Evolutionary conservation across 2,797 vertebrate species (phyloP).

Genomic region (Anguilla obscura): DNA sequence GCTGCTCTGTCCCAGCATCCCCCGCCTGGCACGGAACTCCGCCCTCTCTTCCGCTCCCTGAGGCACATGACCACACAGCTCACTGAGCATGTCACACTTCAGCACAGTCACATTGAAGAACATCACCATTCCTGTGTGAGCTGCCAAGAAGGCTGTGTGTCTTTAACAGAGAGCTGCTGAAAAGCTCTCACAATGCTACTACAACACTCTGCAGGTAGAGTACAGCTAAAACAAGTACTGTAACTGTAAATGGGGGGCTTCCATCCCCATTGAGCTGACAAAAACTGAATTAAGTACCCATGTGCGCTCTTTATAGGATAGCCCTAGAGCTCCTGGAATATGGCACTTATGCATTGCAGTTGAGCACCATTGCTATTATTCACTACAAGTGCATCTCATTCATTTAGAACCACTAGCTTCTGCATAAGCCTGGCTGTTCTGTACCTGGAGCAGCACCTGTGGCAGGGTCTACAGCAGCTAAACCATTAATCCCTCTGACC

Average conservation of each 20-base stretch:
- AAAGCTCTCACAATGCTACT: neutral
- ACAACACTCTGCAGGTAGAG: neutral
- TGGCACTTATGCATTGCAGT: neutral
- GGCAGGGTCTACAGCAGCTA: conserved; percentile 15
- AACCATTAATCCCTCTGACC: conserved; percentile 5
- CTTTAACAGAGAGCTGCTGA: neutral
- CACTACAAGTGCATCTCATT: neutral
- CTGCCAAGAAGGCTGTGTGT: neutral
- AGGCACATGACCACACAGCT: neutral
- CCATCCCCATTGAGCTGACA: neutral
- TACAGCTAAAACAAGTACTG: neutral
- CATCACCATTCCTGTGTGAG: too few relatives aligned
- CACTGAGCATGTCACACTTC: neutral
- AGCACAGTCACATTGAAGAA: neutral
- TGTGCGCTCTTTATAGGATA: neutral
- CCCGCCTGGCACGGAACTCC: conserved; percentile 21
- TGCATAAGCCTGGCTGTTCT: neutral
- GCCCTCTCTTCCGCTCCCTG: conserved; percentile 15
- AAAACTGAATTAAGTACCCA: neutral
- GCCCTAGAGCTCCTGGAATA: neutral
- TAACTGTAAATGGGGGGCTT: neutral
- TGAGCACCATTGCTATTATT: neutral
- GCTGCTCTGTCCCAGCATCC: conserved; percentile 21
- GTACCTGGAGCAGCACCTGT: conserved; percentile 15
- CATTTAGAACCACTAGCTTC: neutral